phyloP scores from a whole-genome alignment of 2,113 vertebrate species.

The Pedionomus torquatus region DNA sequence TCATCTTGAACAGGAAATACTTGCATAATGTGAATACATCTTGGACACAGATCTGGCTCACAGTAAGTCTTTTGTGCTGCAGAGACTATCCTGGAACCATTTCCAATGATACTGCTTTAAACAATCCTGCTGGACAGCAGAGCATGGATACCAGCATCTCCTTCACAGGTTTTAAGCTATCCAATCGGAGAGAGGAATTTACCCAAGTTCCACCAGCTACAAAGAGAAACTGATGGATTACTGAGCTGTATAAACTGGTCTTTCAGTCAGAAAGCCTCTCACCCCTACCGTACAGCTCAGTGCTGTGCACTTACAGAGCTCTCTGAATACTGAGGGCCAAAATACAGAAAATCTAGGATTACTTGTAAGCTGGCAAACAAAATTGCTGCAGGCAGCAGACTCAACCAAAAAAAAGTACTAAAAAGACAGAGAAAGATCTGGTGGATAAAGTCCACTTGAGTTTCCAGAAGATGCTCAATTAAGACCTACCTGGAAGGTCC shows the following conservation, averaged over 20 bases:
- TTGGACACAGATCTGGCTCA: constrained; percentile 37
- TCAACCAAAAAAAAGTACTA: not conserved
- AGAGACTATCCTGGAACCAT: not conserved
- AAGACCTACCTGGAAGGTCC: not conserved
- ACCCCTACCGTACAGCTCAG: not conserved
- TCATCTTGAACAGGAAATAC: constrained; percentile 44
- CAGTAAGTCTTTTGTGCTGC: constrained; percentile 38
- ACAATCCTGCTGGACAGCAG: not conserved
- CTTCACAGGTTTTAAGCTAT: not conserved
- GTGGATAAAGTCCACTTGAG: not conserved
- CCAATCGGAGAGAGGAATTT: not conserved
- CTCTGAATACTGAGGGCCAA: not conserved
- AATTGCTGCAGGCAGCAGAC: not conserved
- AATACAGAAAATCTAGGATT: not conserved
- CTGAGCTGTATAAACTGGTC: not conserved
- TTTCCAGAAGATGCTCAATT: not conserved
- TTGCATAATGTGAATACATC: constrained; percentile 30
- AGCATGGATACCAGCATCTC: not conserved
- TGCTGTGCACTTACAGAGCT: not conserved
- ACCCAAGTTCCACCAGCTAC: not conserved
- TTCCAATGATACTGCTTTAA: constrained; percentile 1
- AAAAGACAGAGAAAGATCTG: not conserved
- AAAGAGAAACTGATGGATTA: rapidly evolving
- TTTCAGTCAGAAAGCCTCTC: not conserved
- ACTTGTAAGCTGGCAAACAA: not conserved